Evolutionary conservation across 2,888 invertebrate genomes (phyloP).

Genomic region (Stomorhina lunata): DNA sequence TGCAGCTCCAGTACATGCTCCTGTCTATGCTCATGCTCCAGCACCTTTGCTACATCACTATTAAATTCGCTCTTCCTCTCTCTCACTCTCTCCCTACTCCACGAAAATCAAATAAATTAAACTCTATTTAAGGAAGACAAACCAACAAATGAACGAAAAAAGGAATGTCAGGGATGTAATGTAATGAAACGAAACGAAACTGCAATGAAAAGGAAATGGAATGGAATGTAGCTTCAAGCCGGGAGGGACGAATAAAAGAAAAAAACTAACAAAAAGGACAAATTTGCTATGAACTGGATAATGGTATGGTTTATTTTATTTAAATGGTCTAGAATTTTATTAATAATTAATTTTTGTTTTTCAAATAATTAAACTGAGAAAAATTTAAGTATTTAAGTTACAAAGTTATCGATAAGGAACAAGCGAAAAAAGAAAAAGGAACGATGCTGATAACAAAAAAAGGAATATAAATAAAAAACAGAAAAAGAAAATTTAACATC

Average conservation of each 20-base stretch:
- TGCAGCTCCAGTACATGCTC: slow-evolving; percentile 72
- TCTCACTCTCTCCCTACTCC: too few species aligned
- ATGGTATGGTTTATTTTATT: slow-evolving; percentile 54
- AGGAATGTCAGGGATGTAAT: slow-evolving; percentile 60
- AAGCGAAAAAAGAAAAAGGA: neutral
- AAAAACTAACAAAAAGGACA: slow-evolving; percentile 37
- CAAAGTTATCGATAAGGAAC: slow-evolving; percentile 31
- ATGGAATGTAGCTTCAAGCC: slow-evolving; percentile 23
- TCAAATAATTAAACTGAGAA: slow-evolving; percentile 20
- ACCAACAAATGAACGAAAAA: too few species aligned
- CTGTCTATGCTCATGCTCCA: slow-evolving; percentile 75
- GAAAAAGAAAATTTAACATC: slow-evolving; percentile 9
- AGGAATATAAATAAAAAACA: neutral
- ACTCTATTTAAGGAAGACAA: slow-evolving; percentile 39
- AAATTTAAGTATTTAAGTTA: slow-evolving; percentile 59
- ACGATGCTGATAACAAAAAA: slow-evolving; percentile 2
- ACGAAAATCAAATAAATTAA: slow-evolving; percentile 4
- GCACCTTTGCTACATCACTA: slow-evolving; percentile 79
- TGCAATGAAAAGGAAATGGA: slow-evolving; percentile 15
- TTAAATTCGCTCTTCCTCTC: slow-evolving; percentile 68
- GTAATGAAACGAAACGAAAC: slow-evolving; percentile 42
- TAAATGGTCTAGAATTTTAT: slow-evolving; percentile 62
- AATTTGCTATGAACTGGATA: slow-evolving; percentile 61
- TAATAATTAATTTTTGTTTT: slow-evolving; percentile 40
- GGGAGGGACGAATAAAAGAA: neutral